Evolutionary conservation across 2,888 invertebrate genomes (phyloP).

Genomic region (Andrena minutula): DNA sequence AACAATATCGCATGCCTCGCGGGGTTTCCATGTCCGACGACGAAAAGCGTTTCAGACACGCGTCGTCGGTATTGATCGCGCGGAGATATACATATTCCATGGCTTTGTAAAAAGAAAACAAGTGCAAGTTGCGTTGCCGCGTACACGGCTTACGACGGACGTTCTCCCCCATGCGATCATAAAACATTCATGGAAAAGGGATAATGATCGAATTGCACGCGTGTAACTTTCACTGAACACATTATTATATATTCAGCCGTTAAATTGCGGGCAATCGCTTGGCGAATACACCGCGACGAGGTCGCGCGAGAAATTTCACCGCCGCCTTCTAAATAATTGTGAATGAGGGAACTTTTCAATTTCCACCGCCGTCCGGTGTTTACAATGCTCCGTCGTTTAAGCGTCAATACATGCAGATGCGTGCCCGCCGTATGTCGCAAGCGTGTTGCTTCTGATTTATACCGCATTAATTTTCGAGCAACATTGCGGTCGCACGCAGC

Average conservation of each 20-base stretch:
- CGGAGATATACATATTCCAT: slow-evolving; percentile 20
- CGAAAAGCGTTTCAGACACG: slow-evolving; percentile 39
- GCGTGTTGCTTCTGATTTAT: slow-evolving; percentile 56
- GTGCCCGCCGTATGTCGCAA: slow-evolving; percentile 32
- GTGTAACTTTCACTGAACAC: slow-evolving; percentile 12
- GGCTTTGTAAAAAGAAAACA: slow-evolving; percentile 16
- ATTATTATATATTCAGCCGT: not conserved
- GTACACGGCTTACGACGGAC: not conserved
- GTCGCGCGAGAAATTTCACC: not conserved
- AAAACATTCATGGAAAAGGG: slow-evolving; percentile 43
- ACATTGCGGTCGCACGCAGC: slow-evolving; percentile 51
- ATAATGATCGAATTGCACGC: slow-evolving; percentile 24
- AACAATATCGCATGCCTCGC: slow-evolving; percentile 22
- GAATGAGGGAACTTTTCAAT: not conserved
- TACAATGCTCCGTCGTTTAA: slow-evolving; percentile 8
- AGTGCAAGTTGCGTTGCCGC: slow-evolving; percentile 11
- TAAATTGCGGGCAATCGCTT: not conserved
- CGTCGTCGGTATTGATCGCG: slow-evolving; percentile 39
- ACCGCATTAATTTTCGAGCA: slow-evolving; percentile 59
- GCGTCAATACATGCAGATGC: slow-evolving; percentile 46
- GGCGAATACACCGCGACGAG: not conserved
- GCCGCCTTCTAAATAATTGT: not conserved
- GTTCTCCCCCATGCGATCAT: slow-evolving; percentile 15
- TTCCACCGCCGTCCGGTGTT: not conserved
- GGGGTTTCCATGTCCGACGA: slow-evolving; percentile 32